Evolutionary conservation across 2,888 invertebrate species (phyloP), one percentile per base, ranked within the genome.

Genomic region (Salticus scenicus): DNA sequence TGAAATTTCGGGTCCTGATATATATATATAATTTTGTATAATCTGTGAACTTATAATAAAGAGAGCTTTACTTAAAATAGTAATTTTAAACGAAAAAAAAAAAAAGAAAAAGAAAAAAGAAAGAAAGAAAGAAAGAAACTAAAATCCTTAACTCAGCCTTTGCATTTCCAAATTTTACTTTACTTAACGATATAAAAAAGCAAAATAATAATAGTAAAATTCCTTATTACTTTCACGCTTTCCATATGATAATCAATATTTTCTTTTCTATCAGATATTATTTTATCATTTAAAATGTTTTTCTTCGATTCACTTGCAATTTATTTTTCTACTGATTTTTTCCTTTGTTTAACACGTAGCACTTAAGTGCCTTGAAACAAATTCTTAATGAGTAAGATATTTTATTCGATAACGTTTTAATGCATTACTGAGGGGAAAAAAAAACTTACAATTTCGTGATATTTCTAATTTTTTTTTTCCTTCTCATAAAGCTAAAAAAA

Each of bases 391-490:
- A 78, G 57, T 57, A 57, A 37, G 30, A 30, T 20, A 20, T 66
- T 41, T 20, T 66, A 51, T 63, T 51, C 70, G 70, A 57, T 78
- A 78, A 30, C 70, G 63, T 63, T 78, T 70, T 78, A 78, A 78
- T 78, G 77, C 41, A 42, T 37, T 41, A 41, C 63, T 10, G 24
- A 30, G 28, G 66, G 12, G 42, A n/a, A n/a, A 67, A 64, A 74
- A 77, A 78, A 78, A 75, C 24, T 7, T 57, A 8, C 20, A 74
- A 37, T n/a, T 37, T 51, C n/a, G 17, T 47, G 77, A 51, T 78
- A 78, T 63, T 57, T 69, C 31, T 27, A 66, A 24, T 27, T 33
- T 69, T 77, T 77, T 69, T 76, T 69, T 10, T 42, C 31, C 31
- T 51, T 42, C 30, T 24, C 2, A 30, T n/a, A n/a, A 33, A 47